Percentiles rank a stretch among this genome's conserved stretches.
Conservation (phyloP, 1,140 invertebrate species). For the Tetragnatha versicolor region DNA sequence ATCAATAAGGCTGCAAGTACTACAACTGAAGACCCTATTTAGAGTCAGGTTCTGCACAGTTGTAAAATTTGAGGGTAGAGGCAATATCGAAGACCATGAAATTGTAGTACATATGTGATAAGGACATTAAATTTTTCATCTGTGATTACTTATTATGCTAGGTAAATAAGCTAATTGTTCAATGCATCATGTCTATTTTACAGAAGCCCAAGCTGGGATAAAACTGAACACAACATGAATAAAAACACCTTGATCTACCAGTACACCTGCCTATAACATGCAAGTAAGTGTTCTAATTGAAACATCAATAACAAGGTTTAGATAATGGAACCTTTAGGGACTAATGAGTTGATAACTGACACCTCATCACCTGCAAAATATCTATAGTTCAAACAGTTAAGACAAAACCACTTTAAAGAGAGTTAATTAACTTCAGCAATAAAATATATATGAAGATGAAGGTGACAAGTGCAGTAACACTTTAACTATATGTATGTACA, state of each 20-base stretch:
- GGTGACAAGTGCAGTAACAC: slow-evolving; percentile 20
- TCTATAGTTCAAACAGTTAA: background rate
- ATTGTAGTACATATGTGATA: slow-evolving; percentile 2
- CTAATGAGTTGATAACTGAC: background rate
- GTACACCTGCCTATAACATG: background rate
- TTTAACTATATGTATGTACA: slow-evolving; percentile 32
- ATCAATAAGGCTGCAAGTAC: background rate
- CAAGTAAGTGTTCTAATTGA: background rate
- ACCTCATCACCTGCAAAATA: background rate
- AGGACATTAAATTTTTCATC: background rate
- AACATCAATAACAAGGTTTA: slow-evolving; percentile 15
- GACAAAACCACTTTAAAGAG: background rate
- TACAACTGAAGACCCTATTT: background rate
- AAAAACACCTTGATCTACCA: too few species aligned
- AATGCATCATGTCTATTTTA: background rate
- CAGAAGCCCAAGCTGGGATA: background rate
- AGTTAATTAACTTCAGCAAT: background rate
- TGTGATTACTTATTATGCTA: background rate
- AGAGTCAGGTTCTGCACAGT: background rate
- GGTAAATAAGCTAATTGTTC: background rate
- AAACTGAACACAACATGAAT: background rate
- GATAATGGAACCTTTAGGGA: too few species aligned
- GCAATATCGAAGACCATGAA: slow-evolving; percentile 14
- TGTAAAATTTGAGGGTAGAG: background rate
- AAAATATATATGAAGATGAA: slow-evolving; percentile 13